Evolutionary conservation across 64 coral and sea anemone species (phyloP).

Genomic region (Platygyra sinensis): DNA sequence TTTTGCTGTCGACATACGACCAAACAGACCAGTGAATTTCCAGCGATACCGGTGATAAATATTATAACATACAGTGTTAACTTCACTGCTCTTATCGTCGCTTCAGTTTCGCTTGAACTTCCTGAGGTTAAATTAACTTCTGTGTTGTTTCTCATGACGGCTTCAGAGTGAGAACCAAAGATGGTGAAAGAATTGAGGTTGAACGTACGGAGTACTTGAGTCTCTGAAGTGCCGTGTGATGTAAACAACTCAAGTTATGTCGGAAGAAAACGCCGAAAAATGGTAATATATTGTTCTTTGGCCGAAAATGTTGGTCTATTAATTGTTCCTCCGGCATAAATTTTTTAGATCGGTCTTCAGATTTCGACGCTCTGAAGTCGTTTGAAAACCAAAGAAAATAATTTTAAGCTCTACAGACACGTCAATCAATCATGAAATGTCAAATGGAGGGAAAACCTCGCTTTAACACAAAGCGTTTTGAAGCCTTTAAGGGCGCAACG

Average conservation of each 20-base stretch:
- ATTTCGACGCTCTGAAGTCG: not conserved
- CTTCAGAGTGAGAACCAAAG: not conserved
- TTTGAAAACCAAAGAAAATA: not conserved
- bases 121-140: not conserved
- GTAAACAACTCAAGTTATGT: not conserved
- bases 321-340: not conserved
- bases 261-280: not conserved
- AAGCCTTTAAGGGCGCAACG: not conserved
- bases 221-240: not conserved
- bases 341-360: not conserved
- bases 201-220: not conserved
- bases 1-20: slow-evolving; percentile 83
- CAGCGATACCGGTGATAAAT: slow-evolving; percentile 61
- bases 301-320: not conserved
- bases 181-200: not conserved
- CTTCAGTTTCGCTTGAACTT: not conserved
- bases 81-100: slow-evolving; percentile 36
- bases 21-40: slow-evolving; percentile 80
- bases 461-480: not conserved
- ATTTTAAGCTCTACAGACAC: not conserved
- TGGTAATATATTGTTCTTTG: not conserved
- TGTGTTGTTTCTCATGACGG: not conserved
- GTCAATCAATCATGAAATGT: slow-evolving; percentile 29
- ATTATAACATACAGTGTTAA: slow-evolving; percentile 66
- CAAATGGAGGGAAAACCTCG: not conserved